These are phyloP conservation scores for Lacanobia oleracea DNA, from an alignment of 2,888 invertebrate species.

Conservation along the genomic window DNA sequence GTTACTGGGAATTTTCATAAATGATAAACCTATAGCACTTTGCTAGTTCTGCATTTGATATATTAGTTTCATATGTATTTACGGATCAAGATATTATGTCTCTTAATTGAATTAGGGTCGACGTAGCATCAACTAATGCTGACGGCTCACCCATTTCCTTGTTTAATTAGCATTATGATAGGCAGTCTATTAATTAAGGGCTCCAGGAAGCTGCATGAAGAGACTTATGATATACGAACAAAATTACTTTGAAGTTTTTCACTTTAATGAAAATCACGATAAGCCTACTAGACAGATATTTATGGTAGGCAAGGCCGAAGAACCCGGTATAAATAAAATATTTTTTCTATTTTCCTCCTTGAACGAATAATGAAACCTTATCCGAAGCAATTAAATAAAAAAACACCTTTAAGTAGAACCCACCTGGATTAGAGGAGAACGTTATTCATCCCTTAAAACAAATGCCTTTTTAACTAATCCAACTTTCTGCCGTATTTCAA, in stretches of 20 bases:
- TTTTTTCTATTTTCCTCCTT: slow-evolving; percentile 12
- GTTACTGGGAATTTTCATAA: no score
- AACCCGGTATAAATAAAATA: slow-evolving; percentile 8
- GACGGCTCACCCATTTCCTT: neutral
- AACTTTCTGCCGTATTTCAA: slow-evolving; percentile 46
- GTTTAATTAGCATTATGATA: slow-evolving; percentile 6
- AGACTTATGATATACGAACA: neutral
- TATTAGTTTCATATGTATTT: neutral
- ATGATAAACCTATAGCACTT: no score
- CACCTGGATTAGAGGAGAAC: slow-evolving; percentile 25
- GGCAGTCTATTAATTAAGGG: neutral
- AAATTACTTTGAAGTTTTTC: no score
- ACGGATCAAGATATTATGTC: neutral
- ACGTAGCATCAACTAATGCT: slow-evolving; percentile 2
- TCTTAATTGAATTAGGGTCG: slow-evolving; percentile 1
- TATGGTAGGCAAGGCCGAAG: neutral
- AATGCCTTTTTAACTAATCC: slow-evolving; percentile 41
- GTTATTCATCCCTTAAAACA: slow-evolving; percentile 24
- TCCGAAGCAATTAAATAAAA: slow-evolving; percentile 11
- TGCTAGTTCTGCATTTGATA: no score
- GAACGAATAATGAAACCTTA: slow-evolving; percentile 12
- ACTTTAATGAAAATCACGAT: neutral
- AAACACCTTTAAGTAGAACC: slow-evolving; percentile 2
- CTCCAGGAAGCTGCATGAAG: no score
- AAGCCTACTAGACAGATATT: neutral